Conservation (phyloP, 1,140 invertebrate species). For the Melitaea cinxia region DNA sequence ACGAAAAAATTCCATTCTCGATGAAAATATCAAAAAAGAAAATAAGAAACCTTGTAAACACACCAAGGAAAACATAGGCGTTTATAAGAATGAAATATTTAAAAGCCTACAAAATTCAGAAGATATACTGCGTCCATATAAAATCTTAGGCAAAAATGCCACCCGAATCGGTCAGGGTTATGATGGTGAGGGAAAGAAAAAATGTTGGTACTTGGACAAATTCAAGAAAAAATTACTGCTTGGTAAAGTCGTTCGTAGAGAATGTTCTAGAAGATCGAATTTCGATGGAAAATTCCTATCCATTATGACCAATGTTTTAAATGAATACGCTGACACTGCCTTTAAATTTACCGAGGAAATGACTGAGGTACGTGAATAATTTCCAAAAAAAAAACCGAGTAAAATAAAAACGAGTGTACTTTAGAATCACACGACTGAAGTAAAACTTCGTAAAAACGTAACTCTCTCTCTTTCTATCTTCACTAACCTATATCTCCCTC, state of each 20-base stretch:
- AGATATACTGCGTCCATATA: constrained; percentile 9
- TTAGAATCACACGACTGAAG: no score
- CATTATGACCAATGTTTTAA: constrained; percentile 51
- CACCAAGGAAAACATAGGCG: not conserved
- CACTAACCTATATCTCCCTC: no score
- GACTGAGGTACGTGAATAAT: constrained; percentile 54
- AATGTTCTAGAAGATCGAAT: constrained; percentile 35
- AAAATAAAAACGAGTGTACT: no score
- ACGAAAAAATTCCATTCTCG: not conserved
- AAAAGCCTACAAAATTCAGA: constrained; percentile 11
- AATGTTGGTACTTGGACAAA: constrained; percentile 32
- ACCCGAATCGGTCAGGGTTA: not conserved
- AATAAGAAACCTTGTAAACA: not conserved
- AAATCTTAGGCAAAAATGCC: not conserved
- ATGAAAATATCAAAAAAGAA: not conserved
- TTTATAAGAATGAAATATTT: not conserved
- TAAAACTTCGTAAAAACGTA: no score
- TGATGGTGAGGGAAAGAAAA: not conserved
- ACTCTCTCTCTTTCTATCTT: no score
- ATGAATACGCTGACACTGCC: constrained; percentile 43
- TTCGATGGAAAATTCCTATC: constrained; percentile 43
- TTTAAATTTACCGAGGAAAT: constrained; percentile 55
- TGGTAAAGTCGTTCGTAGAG: constrained; percentile 23
- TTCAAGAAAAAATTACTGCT: constrained; percentile 19
- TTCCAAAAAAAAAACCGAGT: no score